Conservation (phyloP, 2,888 invertebrate genomes). For the Rhingia rostrata region DNA sequence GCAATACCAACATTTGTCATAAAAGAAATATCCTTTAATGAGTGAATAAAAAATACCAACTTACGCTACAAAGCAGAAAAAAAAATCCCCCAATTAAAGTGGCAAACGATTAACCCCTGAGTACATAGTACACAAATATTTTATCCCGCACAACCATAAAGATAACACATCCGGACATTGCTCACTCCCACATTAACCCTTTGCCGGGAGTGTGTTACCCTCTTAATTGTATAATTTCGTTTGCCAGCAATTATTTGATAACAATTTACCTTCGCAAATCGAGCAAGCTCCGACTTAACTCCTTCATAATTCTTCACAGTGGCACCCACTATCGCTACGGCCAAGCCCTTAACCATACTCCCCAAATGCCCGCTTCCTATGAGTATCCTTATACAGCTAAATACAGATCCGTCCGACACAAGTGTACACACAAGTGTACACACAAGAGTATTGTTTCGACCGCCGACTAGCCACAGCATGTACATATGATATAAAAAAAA, state of each 20-base stretch:
- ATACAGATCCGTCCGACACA: conserved; percentile 29
- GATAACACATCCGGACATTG: conserved; percentile 79
- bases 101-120: conserved; percentile 68
- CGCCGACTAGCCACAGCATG: conserved; percentile 46
- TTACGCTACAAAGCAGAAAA: neutral
- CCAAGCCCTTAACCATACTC: neutral
- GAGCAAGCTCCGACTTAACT: conserved; percentile 49
- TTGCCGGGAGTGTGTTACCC: conserved; percentile 73
- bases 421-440: conserved; percentile 20
- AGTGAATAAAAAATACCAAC: conserved; percentile 2
- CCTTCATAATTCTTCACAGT: conserved; percentile 65
- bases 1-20: too few relatives aligned
- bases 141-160: conserved; percentile 80
- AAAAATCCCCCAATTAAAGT: conserved; percentile 37
- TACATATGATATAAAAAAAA: conserved; percentile 29
- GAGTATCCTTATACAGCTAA: conserved; percentile 37
- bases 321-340: conserved; percentile 43
- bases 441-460: conserved; percentile 36
- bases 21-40: too few relatives aligned
- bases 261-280: conserved; percentile 77
- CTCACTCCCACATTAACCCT: conserved; percentile 77
- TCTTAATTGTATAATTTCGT: conserved; percentile 82
- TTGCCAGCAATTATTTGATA: conserved; percentile 83
- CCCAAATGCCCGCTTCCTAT: conserved; percentile 5
- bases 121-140: conserved; percentile 39